phyloP scores from a whole-genome alignment of 2,797 vertebrate genomes.

The Psittacula echo region DNA sequence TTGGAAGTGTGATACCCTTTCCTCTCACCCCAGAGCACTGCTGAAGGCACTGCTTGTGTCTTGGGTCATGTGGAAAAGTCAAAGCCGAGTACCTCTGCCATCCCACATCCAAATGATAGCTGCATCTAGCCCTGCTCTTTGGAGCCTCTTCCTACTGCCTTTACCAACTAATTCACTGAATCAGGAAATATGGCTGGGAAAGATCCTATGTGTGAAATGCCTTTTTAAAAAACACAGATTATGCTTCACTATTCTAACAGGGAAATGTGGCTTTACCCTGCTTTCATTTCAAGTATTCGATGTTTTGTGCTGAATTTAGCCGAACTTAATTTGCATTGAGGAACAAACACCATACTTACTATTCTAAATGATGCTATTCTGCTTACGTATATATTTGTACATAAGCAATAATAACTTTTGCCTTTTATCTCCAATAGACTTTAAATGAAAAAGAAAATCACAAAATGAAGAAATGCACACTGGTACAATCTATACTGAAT shows the following conservation, averaged over 20 bases:
- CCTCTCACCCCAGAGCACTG: background rate
- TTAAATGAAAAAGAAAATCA: background rate
- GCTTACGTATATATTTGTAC: background rate
- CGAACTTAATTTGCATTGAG: background rate
- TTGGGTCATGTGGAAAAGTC: accelerated
- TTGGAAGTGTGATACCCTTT: background rate
- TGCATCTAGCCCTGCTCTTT: background rate
- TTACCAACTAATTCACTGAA: background rate
- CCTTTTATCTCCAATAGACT: background rate
- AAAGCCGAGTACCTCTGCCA: background rate
- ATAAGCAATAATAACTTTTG: background rate
- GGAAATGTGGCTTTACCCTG: background rate
- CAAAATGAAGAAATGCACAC: background rate
- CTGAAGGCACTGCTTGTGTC: background rate
- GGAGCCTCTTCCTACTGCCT: background rate
- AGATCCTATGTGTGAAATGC: background rate
- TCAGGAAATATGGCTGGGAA: background rate
- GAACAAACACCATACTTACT: background rate
- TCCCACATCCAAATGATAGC: background rate
- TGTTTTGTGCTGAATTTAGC: background rate
- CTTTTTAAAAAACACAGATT: background rate
- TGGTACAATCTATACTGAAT: background rate
- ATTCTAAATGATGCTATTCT: background rate
- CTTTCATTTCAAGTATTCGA: background rate
- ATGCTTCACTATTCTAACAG: background rate